phyloP scores from a whole-genome alignment of 1,140 invertebrate species.

The Pogonognathellus flavescens region DNA sequence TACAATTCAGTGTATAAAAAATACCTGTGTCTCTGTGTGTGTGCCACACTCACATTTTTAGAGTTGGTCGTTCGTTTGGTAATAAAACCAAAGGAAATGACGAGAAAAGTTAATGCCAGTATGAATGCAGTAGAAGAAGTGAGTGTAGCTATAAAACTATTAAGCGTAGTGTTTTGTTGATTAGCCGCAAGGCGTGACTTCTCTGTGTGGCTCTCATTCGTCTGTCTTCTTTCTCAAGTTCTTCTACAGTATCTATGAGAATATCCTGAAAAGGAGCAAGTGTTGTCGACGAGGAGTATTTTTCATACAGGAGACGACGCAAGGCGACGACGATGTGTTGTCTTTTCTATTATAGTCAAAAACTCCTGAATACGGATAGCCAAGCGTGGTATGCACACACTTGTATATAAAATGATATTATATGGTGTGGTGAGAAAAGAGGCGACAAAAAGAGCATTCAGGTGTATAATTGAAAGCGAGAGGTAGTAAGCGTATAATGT shows the following conservation, averaged over 20 bases:
- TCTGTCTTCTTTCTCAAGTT: background rate
- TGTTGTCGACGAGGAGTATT: background rate
- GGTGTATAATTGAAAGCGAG: constrained; percentile 49
- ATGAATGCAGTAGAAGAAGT: too few species aligned
- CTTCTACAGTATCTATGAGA: background rate
- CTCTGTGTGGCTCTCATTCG: background rate
- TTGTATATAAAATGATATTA: background rate
- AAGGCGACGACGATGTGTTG: too few species aligned
- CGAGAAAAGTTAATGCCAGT: too few species aligned
- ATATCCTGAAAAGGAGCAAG: background rate
- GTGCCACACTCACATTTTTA: too few species aligned
- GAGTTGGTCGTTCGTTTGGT: too few species aligned
- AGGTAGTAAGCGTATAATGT: constrained; percentile 42
- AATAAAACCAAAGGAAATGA: too few species aligned
- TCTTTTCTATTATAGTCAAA: too few species aligned
- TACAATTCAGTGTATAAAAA: too few species aligned
- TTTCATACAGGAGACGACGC: too few species aligned
- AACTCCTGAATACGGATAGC: too few species aligned
- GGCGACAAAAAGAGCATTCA: constrained; percentile 21
- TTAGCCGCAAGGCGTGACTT: constrained; percentile 3
- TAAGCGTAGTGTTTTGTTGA: background rate
- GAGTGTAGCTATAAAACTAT: background rate
- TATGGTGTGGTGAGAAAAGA: constrained; percentile 10
- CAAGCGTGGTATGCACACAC: too few species aligned
- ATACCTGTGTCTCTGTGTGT: too few species aligned